A percentile compares a stretch with the other conserved stretches of the same genome.
Evolutionary conservation across 2,888 invertebrate genomes (phyloP).

Genomic region (Perdita meconis): DNA sequence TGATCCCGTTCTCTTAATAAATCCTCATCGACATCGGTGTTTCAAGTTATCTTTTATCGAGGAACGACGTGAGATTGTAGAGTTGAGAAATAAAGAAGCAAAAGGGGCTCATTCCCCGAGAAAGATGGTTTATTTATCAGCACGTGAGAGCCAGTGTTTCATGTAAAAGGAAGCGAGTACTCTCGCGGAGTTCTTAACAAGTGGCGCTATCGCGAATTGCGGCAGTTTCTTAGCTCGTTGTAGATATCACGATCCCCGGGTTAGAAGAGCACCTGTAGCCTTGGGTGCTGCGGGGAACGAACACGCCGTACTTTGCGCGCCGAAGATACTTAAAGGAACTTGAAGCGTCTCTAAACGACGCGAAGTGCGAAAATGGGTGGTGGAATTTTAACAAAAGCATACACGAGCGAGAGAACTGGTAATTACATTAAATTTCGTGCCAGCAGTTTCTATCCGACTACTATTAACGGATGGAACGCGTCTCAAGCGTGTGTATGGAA

Average conservation of each 20-base stretch:
- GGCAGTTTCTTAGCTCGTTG: conserved; percentile 44
- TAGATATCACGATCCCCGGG: conserved; percentile 16
- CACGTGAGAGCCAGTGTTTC: conserved; percentile 16
- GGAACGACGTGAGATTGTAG: no score
- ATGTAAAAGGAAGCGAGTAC: conserved; percentile 14
- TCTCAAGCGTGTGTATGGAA: background rate
- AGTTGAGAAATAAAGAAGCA: background rate
- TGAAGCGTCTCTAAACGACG: background rate
- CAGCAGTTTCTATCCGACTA: conserved; percentile 7
- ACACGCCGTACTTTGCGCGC: background rate
- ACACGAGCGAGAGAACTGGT: background rate
- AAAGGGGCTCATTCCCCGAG: conserved; percentile 6
- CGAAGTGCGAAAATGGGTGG: conserved; percentile 33
- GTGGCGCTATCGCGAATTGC: background rate
- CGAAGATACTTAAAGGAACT: conserved; percentile 28
- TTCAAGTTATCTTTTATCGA: no score
- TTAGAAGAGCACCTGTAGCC: background rate
- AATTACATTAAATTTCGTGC: conserved; percentile 32
- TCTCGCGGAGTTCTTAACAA: conserved; percentile 28
- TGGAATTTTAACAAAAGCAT: conserved; percentile 42
- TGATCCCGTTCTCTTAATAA: no score
- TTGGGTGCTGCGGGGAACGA: background rate
- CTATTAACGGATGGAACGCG: background rate
- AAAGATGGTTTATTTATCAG: conserved; percentile 41
- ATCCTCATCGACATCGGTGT: no score